phyloP scores from a whole-genome alignment of 2,888 invertebrate species.

The Apamea anceps region DNA sequence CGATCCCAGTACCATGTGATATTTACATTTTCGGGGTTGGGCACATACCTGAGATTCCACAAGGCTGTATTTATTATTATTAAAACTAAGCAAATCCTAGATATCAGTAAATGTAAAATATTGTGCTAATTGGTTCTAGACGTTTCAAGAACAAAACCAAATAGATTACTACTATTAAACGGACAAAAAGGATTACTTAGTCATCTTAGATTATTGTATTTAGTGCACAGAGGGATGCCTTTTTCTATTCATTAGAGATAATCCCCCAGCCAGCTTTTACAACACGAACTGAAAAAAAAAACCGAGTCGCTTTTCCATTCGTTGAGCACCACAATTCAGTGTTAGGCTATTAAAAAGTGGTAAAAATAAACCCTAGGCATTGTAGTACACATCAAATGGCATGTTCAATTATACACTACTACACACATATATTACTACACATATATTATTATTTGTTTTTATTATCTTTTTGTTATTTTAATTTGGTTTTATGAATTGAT shows the following conservation, averaged over 20 bases:
- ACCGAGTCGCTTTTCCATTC: conserved; percentile 22
- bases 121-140: neutral
- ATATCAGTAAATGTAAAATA: neutral
- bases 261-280: conserved; percentile 21
- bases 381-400: neutral
- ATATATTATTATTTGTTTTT: no score
- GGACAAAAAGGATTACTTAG: neutral
- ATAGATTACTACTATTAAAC: neutral
- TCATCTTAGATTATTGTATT: conserved; percentile 15
- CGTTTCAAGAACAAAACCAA: neutral
- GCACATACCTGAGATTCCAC: no score
- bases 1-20: no score
- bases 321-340: conserved; percentile 9
- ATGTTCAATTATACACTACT: no score
- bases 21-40: no score
- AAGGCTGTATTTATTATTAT: no score
- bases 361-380: conserved; percentile 12
- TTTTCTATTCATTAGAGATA: conserved; percentile 31
- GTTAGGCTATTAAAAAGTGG: conserved; percentile 14
- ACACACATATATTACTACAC: no score
- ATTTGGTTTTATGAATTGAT: no score
- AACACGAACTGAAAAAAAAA: conserved; percentile 24
- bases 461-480: no score
- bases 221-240: neutral
- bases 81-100: no score